phyloP scores from a whole-genome alignment of 2,888 invertebrate genomes.

The Diploptera punctata region DNA sequence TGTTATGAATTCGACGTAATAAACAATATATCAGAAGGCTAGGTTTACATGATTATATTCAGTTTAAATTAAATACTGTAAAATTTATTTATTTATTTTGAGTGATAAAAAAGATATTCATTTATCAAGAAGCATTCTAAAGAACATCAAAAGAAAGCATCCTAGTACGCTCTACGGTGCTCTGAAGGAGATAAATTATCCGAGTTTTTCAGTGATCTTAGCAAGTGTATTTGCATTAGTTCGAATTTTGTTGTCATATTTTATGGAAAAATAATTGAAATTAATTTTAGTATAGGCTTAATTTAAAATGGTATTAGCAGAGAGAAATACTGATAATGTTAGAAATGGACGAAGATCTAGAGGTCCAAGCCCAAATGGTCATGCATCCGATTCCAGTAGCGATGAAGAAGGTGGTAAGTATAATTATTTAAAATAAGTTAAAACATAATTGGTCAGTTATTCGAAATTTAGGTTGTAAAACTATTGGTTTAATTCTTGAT shows the following conservation, averaged over 20 bases:
- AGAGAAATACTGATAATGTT: conserved; percentile 82
- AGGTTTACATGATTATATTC: too few species aligned
- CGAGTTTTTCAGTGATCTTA: neutral
- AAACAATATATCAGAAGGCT: too few species aligned
- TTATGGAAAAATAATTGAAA: neutral
- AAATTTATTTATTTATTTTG: too few species aligned
- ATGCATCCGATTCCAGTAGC: conserved; percentile 81
- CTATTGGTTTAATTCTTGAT: too few species aligned
- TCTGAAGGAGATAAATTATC: conserved; percentile 13
- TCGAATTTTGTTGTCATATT: neutral
- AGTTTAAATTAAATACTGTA: too few species aligned
- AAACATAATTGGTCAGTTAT: too few species aligned
- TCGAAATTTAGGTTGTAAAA: too few species aligned
- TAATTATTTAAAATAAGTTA: conserved; percentile 23
- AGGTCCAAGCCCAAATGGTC: conserved; percentile 90
- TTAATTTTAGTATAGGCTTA: neutral
- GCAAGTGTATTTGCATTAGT: neutral
- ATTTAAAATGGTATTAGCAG: conserved; percentile 81
- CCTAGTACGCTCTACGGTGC: conserved; percentile 15
- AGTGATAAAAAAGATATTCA: too few species aligned
- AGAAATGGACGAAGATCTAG: conserved; percentile 88
- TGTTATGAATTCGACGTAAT: too few species aligned
- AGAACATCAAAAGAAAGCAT: conserved; percentile 18
- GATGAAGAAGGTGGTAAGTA: conserved; percentile 75
- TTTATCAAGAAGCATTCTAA: too few species aligned